These are phyloP conservation scores for Cheilosia variabilis DNA, from an alignment of 2,888 invertebrate species.

Conservation along the genomic window DNA sequence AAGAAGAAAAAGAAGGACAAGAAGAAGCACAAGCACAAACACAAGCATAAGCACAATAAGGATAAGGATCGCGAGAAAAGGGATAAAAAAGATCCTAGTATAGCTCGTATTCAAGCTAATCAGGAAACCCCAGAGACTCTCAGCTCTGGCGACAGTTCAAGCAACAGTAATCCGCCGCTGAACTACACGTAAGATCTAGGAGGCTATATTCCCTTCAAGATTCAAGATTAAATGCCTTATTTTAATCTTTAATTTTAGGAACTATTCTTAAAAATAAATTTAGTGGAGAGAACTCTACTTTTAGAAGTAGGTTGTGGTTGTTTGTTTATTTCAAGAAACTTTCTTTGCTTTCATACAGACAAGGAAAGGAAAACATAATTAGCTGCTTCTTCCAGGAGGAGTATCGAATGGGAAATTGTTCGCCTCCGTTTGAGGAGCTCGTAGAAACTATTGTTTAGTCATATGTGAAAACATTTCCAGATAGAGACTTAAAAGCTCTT, in stretches of 20 bases:
- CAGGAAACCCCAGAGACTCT: slow-evolving; percentile 83
- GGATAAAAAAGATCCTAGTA: slow-evolving; percentile 83
- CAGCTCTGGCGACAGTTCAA: slow-evolving; percentile 83
- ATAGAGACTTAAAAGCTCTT: too few relatives aligned
- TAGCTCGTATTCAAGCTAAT: slow-evolving; percentile 81
- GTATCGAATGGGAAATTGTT: too few relatives aligned
- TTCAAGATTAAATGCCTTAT: slow-evolving; percentile 13
- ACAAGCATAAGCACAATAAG: slow-evolving; percentile 93
- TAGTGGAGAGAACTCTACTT: slow-evolving; percentile 75
- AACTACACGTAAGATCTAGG: slow-evolving; percentile 73
- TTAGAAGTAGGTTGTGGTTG: not conserved
- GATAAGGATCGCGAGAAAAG: slow-evolving; percentile 84
- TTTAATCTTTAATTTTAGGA: slow-evolving; percentile 38
- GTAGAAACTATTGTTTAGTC: too few relatives aligned
- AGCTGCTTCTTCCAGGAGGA: too few relatives aligned
- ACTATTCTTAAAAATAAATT: slow-evolving; percentile 52
- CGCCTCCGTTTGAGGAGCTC: too few relatives aligned
- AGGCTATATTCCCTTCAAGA: slow-evolving; percentile 1
- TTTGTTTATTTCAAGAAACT: not conserved
- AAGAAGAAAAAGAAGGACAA: slow-evolving; percentile 92
- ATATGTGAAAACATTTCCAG: too few relatives aligned
- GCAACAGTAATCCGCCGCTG: slow-evolving; percentile 82
- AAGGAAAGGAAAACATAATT: too few relatives aligned
- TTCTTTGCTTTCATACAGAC: too few relatives aligned
- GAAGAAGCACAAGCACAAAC: slow-evolving; percentile 94